A percentile compares a stretch with the other conserved stretches of the same genome.
phyloP scores from a whole-genome alignment of 2,113 vertebrate species.

The Benitochromis conjunctus region DNA sequence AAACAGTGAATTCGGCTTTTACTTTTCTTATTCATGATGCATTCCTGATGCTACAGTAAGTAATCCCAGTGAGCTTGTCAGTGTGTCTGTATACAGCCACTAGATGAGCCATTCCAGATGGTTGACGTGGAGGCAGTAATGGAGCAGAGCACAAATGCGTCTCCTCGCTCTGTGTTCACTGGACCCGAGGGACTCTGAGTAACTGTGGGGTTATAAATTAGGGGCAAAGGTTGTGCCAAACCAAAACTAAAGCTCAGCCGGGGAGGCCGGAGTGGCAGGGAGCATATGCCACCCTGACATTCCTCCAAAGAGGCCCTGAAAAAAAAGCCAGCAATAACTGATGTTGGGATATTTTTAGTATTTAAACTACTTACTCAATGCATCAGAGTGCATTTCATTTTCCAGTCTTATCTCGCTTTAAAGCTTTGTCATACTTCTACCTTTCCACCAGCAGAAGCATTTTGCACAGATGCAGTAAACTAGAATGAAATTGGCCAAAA shows the following conservation, averaged over 20 bases:
- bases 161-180: conserved; percentile 23
- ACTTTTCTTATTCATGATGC: background rate
- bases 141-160: conserved; percentile 11
- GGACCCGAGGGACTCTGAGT: background rate
- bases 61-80: background rate
- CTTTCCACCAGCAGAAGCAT: background rate
- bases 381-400: background rate
- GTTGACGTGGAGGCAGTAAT: conserved; percentile 29
- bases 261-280: background rate
- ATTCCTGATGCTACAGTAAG: background rate
- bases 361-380: background rate
- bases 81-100: conserved; percentile 5
- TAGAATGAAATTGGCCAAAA: background rate
- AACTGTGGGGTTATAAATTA: conserved; percentile 38
- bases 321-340: conserved; percentile 18
- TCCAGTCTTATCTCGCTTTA: background rate
- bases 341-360: background rate
- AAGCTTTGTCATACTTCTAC: background rate
- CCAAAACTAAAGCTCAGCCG: conserved; percentile 34
- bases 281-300: conserved; percentile 1
- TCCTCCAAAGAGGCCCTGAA: background rate
- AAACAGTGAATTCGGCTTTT: background rate
- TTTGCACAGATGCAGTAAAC: background rate
- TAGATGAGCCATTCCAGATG: conserved; percentile 32
- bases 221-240: conserved; percentile 34